phyloP scores from a whole-genome alignment of 1,140 invertebrate genomes.

The Probaryconus sp. region DNA sequence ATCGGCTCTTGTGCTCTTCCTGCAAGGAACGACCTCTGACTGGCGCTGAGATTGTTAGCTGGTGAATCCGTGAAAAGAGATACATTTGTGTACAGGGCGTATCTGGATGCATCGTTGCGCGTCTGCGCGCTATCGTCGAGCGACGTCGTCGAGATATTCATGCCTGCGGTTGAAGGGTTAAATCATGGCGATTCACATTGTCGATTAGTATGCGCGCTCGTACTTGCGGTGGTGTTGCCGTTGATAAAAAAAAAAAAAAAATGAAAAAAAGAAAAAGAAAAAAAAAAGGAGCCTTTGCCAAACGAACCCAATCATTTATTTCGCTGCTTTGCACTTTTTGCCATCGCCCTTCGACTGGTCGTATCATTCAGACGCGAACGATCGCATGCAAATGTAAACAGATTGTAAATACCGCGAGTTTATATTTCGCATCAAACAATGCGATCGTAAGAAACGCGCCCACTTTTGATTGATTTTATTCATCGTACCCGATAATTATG shows the following conservation, averaged over 20 bases:
- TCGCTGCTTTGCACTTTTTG: constrained; percentile 26
- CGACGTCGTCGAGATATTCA: constrained; percentile 17
- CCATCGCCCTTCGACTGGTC: not conserved
- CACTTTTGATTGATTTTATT: constrained; percentile 26
- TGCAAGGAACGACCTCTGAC: constrained; percentile 1
- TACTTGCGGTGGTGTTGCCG: not conserved
- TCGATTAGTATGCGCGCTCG: constrained; percentile 40
- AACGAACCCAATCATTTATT: constrained; percentile 46
- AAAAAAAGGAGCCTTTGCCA: constrained; percentile 20
- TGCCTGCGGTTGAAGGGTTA: constrained; percentile 46
- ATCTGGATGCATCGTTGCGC: constrained; percentile 23
- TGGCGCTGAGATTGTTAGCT: constrained; percentile 1
- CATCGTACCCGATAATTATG: constrained; percentile 23
- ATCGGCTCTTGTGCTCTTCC: not conserved
- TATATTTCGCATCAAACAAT: constrained; percentile 3
- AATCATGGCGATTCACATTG: constrained; percentile 46
- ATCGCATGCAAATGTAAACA: constrained; percentile 47
- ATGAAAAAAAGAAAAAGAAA: too few relatives aligned
- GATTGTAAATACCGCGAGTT: constrained; percentile 39
- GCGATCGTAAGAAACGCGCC: constrained; percentile 8
- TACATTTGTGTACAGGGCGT: constrained; percentile 5
- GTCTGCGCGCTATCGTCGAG: constrained; percentile 21
- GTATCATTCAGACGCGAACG: constrained; percentile 42
- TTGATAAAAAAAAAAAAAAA: constrained; percentile 39
- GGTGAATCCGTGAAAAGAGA: constrained; percentile 14